Evolutionary conservation across 1,140 invertebrate species (phyloP).

Genomic region (Batillaria attramentaria): DNA sequence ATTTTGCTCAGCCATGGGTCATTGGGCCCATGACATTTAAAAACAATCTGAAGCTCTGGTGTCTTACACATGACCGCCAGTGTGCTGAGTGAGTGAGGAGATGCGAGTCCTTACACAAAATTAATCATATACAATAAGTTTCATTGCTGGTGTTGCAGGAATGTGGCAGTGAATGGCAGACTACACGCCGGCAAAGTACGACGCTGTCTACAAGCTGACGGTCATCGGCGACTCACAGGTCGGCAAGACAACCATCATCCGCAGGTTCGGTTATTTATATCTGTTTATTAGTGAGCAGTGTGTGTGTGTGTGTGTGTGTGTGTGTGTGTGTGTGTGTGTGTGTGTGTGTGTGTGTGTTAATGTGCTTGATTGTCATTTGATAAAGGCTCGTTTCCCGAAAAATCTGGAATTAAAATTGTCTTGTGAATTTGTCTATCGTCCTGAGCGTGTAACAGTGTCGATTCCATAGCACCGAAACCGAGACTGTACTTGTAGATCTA

Average conservation of each 20-base stretch:
- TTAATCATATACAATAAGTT: neutral
- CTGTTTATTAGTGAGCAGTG: too few relatives aligned
- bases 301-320: too few relatives aligned
- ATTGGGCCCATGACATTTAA: neutral
- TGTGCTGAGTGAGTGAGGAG: neutral
- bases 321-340: too few relatives aligned
- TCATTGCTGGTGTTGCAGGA: neutral
- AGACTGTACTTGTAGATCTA: too few relatives aligned
- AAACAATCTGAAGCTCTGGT: neutral
- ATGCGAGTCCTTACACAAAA: neutral
- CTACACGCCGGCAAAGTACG: neutral
- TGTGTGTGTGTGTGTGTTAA: too few relatives aligned
- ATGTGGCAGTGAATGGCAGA: neutral
- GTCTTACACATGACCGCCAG: neutral
- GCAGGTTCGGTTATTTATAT: too few relatives aligned
- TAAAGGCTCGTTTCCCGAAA: too few relatives aligned
- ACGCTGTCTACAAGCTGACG: conserved; percentile 10
- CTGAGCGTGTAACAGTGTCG: too few relatives aligned
- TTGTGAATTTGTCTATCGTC: too few relatives aligned
- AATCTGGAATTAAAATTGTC: too few relatives aligned
- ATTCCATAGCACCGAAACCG: too few relatives aligned
- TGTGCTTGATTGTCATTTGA: too few relatives aligned
- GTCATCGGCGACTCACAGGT: conserved; percentile 22
- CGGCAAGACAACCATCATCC: conserved; percentile 32
- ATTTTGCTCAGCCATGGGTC: neutral